Evolutionary conservation across 2,113 vertebrate genomes (phyloP), one percentile per base, ranked within the genome.

Genomic region (Micromys minutus): DNA sequence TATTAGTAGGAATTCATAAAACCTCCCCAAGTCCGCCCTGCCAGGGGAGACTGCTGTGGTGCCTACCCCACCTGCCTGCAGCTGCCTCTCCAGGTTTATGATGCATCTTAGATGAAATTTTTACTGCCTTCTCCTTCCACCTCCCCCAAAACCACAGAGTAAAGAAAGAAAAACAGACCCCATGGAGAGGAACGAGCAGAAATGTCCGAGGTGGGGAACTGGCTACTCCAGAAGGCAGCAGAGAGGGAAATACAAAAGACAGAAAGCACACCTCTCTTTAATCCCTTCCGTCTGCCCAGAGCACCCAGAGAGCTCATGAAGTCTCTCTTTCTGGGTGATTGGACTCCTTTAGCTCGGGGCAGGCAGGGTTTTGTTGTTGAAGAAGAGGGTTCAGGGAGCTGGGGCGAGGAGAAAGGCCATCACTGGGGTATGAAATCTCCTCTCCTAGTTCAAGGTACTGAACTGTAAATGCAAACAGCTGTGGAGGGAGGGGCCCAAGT

Each of bases 281-380:
- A 98, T 98, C 98, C 97, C 74, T 96, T 97, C 93, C 96, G 97
- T 98, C 98, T 65, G 26, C 96, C 94, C 90, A 91, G 96, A 93
- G 94, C 92, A 93, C 95, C 96, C 96, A 96, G 95, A 93, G 88
- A 96, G 93, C 97, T 97, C 96, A 94, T 98, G 97, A 97, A 97
- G 95, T 97, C 97, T 97, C 95, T 94, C 97, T 98, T 84, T 96
- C 97, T 98, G 93, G 83, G 91, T 98, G 97, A 98, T 97, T 98
- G 96, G 96, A 97, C 98, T 98, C 97, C 96, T 94, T 92, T 94
- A 97, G 97, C 98, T 96, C 74, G 26, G 81, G 88, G 34, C 89
- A 95, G 76, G 93, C 79, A 76, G 36, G 52, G 11, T 88, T 94
- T 92, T 81, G 84, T 91, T 90, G 55, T 96, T 90, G 85, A 75